A percentile compares a stretch with the other conserved stretches of the same genome.
phyloP scores from a whole-genome alignment of 2,113 vertebrate genomes.

The Notothenia rossii region DNA sequence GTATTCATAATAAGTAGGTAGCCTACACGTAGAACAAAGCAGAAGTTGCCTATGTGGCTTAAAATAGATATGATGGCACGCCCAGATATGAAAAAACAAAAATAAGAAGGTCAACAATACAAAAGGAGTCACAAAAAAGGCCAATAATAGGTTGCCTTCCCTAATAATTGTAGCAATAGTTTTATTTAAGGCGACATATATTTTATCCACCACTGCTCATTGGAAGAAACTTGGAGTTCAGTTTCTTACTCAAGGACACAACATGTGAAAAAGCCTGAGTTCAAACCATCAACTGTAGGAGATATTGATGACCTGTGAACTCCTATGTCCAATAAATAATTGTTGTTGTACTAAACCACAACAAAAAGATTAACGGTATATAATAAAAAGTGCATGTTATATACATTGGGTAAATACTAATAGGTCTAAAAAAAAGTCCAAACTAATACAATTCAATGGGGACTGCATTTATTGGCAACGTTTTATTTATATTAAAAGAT shows the following conservation, averaged over 20 bases:
- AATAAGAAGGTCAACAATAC: too few relatives aligned
- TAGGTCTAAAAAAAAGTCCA: background rate
- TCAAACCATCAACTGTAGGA: background rate
- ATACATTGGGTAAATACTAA: too few relatives aligned
- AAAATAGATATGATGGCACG: too few relatives aligned
- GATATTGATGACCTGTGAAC: background rate
- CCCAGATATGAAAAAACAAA: too few relatives aligned
- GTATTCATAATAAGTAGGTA: too few relatives aligned
- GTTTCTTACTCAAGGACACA: background rate
- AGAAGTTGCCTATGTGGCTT: too few relatives aligned
- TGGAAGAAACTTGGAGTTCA: background rate
- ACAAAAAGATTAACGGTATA: background rate
- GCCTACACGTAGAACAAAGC: too few relatives aligned
- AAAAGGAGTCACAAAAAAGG: too few relatives aligned
- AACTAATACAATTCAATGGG: background rate
- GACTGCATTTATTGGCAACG: background rate
- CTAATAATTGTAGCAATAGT: background rate
- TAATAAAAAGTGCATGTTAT: background rate
- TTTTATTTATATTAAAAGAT: background rate
- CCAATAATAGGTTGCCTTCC: too few relatives aligned
- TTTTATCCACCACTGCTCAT: background rate
- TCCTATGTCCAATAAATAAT: background rate
- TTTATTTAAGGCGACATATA: too few relatives aligned
- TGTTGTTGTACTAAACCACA: background rate
- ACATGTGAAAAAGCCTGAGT: background rate